Evolutionary conservation across 2,113 vertebrate genomes (phyloP), one percentile per base, ranked within the genome.

Genomic region (Nothocercus julius): DNA sequence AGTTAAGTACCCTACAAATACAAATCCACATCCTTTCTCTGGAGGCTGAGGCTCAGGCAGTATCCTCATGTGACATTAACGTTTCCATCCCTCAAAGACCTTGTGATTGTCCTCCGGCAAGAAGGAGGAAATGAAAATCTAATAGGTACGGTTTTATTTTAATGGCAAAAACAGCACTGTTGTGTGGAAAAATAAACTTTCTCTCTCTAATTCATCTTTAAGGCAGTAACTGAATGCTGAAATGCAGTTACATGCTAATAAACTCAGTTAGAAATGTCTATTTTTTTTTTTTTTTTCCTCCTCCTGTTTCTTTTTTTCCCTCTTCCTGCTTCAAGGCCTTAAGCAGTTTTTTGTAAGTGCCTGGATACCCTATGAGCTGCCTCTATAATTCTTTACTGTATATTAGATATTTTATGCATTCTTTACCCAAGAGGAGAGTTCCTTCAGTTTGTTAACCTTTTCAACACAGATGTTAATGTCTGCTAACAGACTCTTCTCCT

Each of bases 31-130:
- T 54, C 36, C 20, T 80, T 72, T 89, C 70, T 87, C 77, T 78
- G 61, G 63, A 87, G 34, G 22, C 47, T 69, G 75, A 87, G 19
- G 13, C 11, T 92, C 61, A 84, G 51, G 27, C 13, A 73, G 2
- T 34, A 72, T 64, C 32, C 67, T 85, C 53, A 82, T 44, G 47
- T 63, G 74, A 82, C 25, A 28, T 20, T n/a, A 72, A 28, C 38
- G 11, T 76, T 95, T 64, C 47, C 40, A 28, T 89, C 70, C 44
- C 87, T 92, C 85, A 94, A 94, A 92, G 53, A 85, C 28, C 9
- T 70, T 89, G 62, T 27, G 20, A 82, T 42, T 62, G 30, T 18
- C 62, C 63, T 79, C 58, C 58, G 30, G 7, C 13, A 76, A 86
- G 38, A 92, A 58, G 10, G 1, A 70, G 15, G 28, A 93, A 95